Percentiles rank a stretch among this genome's conserved stretches.
Evolutionary conservation across 2,888 invertebrate genomes (phyloP).

Genomic region (Drosophila meridiana): DNA sequence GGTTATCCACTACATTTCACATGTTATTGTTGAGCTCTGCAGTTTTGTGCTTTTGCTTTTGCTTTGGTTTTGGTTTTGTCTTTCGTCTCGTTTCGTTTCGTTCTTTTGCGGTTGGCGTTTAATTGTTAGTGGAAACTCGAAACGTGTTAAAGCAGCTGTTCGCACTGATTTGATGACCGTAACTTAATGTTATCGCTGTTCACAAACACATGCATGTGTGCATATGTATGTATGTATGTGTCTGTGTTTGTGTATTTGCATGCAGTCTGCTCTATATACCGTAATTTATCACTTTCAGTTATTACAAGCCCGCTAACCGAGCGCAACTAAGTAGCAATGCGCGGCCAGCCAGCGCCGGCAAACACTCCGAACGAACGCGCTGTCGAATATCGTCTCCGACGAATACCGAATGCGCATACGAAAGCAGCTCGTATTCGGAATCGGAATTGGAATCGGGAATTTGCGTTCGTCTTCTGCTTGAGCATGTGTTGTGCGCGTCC

Average conservation of each 20-base stretch:
- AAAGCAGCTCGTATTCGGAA: constrained; percentile 8
- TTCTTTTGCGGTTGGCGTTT: constrained; percentile 30
- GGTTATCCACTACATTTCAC: constrained; percentile 1
- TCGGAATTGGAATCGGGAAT: constrained; percentile 12
- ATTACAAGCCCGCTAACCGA: constrained; percentile 70
- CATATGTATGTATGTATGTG: not conserved
- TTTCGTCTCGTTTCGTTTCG: not conserved
- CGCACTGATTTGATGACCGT: constrained; percentile 31
- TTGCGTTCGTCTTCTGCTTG: constrained; percentile 3
- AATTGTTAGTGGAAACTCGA: constrained; percentile 32
- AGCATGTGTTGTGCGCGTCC: constrained; percentile 20
- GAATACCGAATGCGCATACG: not conserved
- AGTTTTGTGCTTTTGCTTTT: constrained; percentile 17
- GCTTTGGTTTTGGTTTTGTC: constrained; percentile 17
- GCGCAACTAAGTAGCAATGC: constrained; percentile 62
- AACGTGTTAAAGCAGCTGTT: constrained; percentile 64
- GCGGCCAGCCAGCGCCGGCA: constrained; percentile 54
- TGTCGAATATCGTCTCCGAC: constrained; percentile 20
- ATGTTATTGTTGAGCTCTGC: constrained; percentile 10
- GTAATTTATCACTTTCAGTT: constrained; percentile 58
- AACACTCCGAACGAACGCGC: constrained; percentile 56
- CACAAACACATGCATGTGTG: not conserved
- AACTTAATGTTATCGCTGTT: constrained; percentile 28
- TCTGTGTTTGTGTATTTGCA: not conserved
- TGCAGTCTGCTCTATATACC: constrained; percentile 18